Base-by-base conservation (phyloP, 2,888 invertebrate genomes). In the Syrphus vitripennis region DNA sequence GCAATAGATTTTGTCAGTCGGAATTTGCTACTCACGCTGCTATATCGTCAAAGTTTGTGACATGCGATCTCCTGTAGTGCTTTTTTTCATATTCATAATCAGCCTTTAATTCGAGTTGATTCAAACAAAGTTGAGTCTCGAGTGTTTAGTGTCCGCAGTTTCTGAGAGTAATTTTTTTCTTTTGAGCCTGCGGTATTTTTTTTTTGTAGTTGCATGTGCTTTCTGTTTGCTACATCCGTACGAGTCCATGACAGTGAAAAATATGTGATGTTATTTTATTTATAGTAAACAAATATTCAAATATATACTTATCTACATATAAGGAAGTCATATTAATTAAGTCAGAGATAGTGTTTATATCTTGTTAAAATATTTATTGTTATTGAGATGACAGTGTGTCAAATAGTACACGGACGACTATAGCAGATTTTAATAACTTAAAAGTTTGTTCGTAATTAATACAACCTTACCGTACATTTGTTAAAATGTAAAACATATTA, bases 11-110 rank as follows among this genome's bases (percentile, higher is more conserved):
- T 24, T 71, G 40, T 77, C 71, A 65, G 77, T 82, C 42, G 37
- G 53, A 69, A 61, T 42, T 70, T n/a, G 50, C 61, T 31, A 67
- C 40, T 78, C 83, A 61, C 31, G 72, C 53, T 59, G 50, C 34
- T 67, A 53, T 37, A 61, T 55, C 59, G 74, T 79, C 61, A 72
- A 67, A 83, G 72, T 61, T 78, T 71, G 65, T 65, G 6, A 5
- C 29, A 5, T 29, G 6, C 29, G 3, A 69, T n/a, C n/a, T n/a
- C n/a, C n/a, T n/a, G n/a, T n/a, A n/a, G n/a, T n/a, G n/a, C n/a
- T n/a, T n/a, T n/a, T n/a, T n/a, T n/a, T n/a, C n/a, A n/a, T n/a
- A n/a, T n/a, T n/a, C n/a, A n/a, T n/a, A n/a, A n/a, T n/a, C n/a
- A n/a, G n/a, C 37, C 57, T 37, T 34, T 63, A 82, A 76, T 75